Evolutionary conservation across 2,797 vertebrate species (phyloP).

Genomic region (Muscicapa comitata): DNA sequence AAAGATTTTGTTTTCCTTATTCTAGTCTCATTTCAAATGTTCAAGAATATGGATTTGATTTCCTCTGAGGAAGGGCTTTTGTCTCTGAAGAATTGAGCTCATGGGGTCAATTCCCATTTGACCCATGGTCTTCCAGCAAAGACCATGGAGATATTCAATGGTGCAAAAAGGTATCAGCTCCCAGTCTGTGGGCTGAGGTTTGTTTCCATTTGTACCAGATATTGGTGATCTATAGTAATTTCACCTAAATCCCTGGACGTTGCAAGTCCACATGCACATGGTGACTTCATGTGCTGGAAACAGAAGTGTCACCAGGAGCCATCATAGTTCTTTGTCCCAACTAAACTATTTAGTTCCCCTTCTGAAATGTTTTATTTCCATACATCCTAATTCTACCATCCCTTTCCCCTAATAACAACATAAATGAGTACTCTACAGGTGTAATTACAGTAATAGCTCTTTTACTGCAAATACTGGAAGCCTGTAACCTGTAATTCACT

Average conservation of each 20-base stretch:
- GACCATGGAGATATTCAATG: neutral
- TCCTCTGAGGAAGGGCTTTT: neutral
- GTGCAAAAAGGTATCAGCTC: neutral
- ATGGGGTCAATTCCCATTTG: neutral
- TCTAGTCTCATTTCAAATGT: neutral
- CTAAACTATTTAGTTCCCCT: neutral
- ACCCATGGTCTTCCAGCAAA: neutral
- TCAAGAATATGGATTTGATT: neutral
- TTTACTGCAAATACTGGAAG: constrained; percentile 16
- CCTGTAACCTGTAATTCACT: constrained; percentile 40
- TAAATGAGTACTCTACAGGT: neutral
- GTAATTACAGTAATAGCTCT: constrained; percentile 7
- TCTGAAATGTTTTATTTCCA: neutral
- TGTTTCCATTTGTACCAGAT: neutral
- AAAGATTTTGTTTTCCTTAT: neutral
- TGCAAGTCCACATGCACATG: fast-evolving
- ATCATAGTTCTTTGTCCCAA: neutral
- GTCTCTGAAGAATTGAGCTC: neutral
- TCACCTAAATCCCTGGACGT: neutral
- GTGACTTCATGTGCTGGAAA: neutral
- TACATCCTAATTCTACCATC: neutral
- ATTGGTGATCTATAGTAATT: neutral
- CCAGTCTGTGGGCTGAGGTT: neutral
- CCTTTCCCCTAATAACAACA: neutral
- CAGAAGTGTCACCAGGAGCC: neutral